Percentiles rank a stretch among this genome's conserved stretches.
Evolutionary conservation across 2,888 invertebrate species (phyloP).

Genomic region (Sipunculus nudus): DNA sequence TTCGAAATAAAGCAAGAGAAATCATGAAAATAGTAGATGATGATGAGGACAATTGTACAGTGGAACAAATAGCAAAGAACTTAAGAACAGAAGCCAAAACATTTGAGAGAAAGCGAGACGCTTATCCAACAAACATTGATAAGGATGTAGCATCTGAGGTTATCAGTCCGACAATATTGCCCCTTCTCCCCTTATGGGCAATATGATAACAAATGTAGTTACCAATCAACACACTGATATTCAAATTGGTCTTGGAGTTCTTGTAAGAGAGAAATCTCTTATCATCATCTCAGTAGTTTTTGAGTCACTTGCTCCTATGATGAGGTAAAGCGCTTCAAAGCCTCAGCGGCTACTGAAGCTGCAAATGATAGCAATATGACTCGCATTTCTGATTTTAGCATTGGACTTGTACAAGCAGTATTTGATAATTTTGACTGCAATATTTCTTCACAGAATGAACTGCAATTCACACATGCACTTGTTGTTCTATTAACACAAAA

Average conservation of each 20-base stretch:
- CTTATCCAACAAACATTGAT: background rate
- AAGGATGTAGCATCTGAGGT: background rate
- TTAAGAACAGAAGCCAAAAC: background rate
- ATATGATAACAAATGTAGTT: background rate
- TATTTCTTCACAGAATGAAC: constrained; percentile 30
- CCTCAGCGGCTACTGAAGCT: constrained; percentile 34
- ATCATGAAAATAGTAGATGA: too few relatives aligned
- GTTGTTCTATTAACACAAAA: too few relatives aligned
- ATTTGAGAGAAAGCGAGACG: background rate
- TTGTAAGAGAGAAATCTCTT: background rate
- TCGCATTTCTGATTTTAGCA: constrained; percentile 8
- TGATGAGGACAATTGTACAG: background rate
- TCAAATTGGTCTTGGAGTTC: background rate
- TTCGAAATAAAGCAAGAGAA: too few relatives aligned
- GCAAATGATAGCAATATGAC: background rate
- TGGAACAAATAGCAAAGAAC: background rate
- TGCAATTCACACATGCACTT: constrained; percentile 23
- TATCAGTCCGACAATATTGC: background rate
- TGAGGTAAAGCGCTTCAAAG: constrained; percentile 40
- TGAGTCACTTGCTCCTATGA: constrained; percentile 36
- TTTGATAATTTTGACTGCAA: constrained; percentile 36
- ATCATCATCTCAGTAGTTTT: constrained; percentile 11
- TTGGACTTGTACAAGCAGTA: constrained; percentile 24
- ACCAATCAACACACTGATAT: background rate
- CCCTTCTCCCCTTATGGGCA: background rate